These are phyloP conservation scores for Dryadula phaetusa DNA, from an alignment of 2,888 invertebrate genomes.

Conservation along the genomic window DNA sequence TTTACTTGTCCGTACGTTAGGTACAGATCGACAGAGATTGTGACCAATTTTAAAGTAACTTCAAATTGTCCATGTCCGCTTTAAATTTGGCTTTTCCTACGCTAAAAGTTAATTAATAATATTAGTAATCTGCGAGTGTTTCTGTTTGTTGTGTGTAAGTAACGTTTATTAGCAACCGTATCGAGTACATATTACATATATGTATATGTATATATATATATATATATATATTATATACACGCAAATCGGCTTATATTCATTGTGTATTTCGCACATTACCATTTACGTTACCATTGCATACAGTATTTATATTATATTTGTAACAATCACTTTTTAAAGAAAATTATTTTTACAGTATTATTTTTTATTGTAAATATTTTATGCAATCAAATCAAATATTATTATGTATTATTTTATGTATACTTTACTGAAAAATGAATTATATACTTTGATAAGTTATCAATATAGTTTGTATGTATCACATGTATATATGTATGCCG, in stretches of 20 bases:
- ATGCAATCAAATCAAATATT: slow-evolving; percentile 6
- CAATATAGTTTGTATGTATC: slow-evolving; percentile 6
- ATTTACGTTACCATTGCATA: slow-evolving; percentile 51
- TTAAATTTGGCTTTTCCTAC: slow-evolving; percentile 46
- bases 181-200: no score
- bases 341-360: slow-evolving; percentile 63
- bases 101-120: slow-evolving; percentile 27
- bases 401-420: slow-evolving; percentile 11
- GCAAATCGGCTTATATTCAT: slow-evolving; percentile 4
- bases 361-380: slow-evolving; percentile 47
- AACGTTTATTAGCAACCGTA: slow-evolving; percentile 8
- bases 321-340: slow-evolving; percentile 48
- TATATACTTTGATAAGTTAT: background rate
- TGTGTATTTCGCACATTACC: slow-evolving; percentile 40
- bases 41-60: slow-evolving; percentile 53
- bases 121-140: slow-evolving; percentile 23
- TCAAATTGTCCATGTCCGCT: slow-evolving; percentile 55
- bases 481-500: background rate
- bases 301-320: slow-evolving; percentile 51
- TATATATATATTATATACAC: slow-evolving; percentile 1
- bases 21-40: slow-evolving; percentile 52
- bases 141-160: slow-evolving; percentile 21
- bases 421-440: background rate
- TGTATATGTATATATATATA: slow-evolving; percentile 9
- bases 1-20: slow-evolving; percentile 57